phyloP scores from a whole-genome alignment of 2,113 vertebrate species.

The Galemys pyrenaicus region DNA sequence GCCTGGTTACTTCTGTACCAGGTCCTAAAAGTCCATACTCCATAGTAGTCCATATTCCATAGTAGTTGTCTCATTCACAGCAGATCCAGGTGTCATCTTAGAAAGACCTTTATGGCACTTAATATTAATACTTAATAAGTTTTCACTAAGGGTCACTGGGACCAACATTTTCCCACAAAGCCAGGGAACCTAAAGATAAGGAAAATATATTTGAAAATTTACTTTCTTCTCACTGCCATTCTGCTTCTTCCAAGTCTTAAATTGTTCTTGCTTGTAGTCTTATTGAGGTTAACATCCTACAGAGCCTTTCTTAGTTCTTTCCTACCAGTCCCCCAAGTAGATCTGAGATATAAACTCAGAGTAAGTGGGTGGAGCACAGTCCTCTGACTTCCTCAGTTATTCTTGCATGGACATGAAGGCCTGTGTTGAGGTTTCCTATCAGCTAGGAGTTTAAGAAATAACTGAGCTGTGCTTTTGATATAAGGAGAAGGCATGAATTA shows the following conservation, averaged over 20 bases:
- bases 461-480: slow-evolving; percentile 36
- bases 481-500: background rate
- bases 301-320: background rate
- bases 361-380: slow-evolving; percentile 71
- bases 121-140: background rate
- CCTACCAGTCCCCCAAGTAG: background rate
- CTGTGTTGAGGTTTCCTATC: background rate
- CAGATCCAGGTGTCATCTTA: background rate
- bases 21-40: background rate
- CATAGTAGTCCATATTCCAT: background rate
- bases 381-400: slow-evolving; percentile 35
- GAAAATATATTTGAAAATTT: background rate
- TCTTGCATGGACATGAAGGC: background rate
- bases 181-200: background rate
- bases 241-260: background rate
- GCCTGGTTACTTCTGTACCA: background rate
- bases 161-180: background rate
- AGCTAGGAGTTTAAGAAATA: slow-evolving; percentile 61
- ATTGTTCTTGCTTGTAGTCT: background rate
- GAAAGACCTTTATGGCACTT: background rate
- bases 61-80: background rate
- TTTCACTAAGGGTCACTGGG: background rate
- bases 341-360: slow-evolving; percentile 73
- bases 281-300: background rate
- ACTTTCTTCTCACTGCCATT: background rate